Evolutionary conservation across 2,888 invertebrate species (phyloP).

Genomic region (Ellobium chinense): DNA sequence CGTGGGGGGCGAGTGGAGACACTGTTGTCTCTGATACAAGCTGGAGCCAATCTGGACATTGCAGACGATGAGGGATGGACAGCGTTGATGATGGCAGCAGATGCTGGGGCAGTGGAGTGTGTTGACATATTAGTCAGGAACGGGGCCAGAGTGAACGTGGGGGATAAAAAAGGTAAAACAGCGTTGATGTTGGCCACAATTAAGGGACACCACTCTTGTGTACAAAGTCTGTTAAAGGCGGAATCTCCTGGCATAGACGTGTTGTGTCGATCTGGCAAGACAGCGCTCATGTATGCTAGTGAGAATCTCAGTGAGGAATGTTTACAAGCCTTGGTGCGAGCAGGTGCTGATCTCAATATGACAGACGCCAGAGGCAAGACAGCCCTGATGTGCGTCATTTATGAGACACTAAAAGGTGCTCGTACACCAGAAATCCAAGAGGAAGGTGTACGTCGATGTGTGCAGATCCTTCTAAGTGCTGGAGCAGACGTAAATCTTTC

Average conservation of each 20-base stretch:
- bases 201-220: background rate
- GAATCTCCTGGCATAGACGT: background rate
- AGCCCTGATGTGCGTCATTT: constrained; percentile 8
- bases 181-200: constrained; percentile 15
- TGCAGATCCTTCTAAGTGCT: background rate
- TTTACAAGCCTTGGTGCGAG: background rate
- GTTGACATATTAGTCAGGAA: background rate
- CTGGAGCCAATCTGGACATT: constrained; percentile 4
- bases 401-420: background rate
- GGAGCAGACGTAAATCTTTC: background rate
- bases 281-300: constrained; percentile 21
- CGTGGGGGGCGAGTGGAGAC: background rate
- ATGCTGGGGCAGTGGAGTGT: background rate
- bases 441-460: background rate
- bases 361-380: background rate
- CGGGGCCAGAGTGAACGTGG: constrained; percentile 1
- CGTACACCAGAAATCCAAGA: no score
- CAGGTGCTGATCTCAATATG: background rate
- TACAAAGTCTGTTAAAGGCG: background rate
- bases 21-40: background rate
- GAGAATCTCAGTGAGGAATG: background rate
- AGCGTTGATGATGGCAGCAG: constrained; percentile 26
- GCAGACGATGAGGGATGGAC: background rate
- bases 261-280: background rate
- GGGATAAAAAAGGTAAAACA: background rate